Evolutionary conservation across 2,888 invertebrate species (phyloP), one percentile per base, ranked within the genome.

Genomic region (Rhagonycha lutea): DNA sequence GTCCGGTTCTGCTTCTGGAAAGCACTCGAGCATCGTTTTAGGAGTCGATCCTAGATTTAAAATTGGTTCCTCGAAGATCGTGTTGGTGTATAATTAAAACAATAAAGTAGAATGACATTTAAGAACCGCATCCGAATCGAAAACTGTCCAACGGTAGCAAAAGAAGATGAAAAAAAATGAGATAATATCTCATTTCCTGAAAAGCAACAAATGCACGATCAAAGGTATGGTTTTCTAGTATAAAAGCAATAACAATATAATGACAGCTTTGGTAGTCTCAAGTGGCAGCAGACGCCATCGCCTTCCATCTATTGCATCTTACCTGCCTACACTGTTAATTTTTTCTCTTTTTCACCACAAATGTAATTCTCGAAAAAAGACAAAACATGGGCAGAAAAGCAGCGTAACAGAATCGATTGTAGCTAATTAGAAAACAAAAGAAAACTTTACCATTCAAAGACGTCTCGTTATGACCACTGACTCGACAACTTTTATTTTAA

Each of bases 181-280:
- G 74, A 80, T 80, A 80, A 80, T 81, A 79, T 80, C 79, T 79
- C 78, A 76, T 80, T 80, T 81, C 79, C 76, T 76, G 73, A 68
- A 69, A 61, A 67, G 10, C 74, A 76, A 14, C 67, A 26, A 61
- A 68, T 26, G 28, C 71, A 28, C 67, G 67, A 70, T 72, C 63
- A 61, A 26, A 14, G 69, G 69, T 78, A 65, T 70, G 69, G 73
- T 83, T 83, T 83, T 83, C 82, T 81, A 73, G 76, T 79, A 72
- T 82, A 83, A 24, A 65, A 65, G 84, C 82, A 81, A 84, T 83
- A 84, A 85, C 83, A 82, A 84, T 83, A 84, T 84, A 84, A 85
- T 84, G 82, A 84, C 83, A 83, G 79, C 82, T 81, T 83, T 81
- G 81, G 75, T 80, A 79, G 83, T 83, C 83, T 85, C 84, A 81